Percentiles rank a stretch among this genome's conserved stretches.
These are phyloP conservation scores for Propithecus perrieri DNA, from an alignment of 2,797 vertebrate species.

Conservation along the genomic window DNA sequence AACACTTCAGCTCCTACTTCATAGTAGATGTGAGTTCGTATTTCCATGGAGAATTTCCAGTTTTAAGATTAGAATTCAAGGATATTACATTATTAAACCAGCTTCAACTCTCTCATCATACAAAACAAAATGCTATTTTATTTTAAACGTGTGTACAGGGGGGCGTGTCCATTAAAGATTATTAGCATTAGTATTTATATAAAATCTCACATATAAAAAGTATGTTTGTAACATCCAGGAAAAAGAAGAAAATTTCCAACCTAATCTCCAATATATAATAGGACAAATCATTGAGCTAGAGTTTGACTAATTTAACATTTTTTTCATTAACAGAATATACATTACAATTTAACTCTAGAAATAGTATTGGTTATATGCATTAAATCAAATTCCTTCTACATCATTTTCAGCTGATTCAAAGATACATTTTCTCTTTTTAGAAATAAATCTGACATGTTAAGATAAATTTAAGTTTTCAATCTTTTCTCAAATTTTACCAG, in stretches of 20 bases:
- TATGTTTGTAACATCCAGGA: background rate
- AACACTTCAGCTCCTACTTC: constrained; percentile 8
- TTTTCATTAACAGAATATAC: background rate
- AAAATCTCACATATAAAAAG: background rate
- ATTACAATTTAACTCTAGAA: background rate
- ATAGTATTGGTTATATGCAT: background rate
- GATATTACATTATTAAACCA: background rate
- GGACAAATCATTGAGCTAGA: background rate
- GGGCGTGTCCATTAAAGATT: background rate
- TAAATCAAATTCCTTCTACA: background rate
- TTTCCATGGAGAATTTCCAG: background rate
- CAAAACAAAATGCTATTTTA: background rate
- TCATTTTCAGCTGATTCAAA: constrained; percentile 17
- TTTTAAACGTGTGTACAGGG: background rate
- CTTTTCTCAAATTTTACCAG: background rate
- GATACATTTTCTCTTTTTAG: background rate
- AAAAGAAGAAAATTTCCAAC: constrained; percentile 21
- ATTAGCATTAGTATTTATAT: background rate
- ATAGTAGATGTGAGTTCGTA: background rate
- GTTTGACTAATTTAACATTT: background rate
- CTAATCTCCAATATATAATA: background rate
- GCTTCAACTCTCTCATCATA: background rate
- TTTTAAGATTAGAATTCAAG: background rate
- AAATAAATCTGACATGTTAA: background rate
- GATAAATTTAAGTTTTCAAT: background rate